Conservation (phyloP, 1,140 invertebrate species). For the Leptinotarsa undecemlineata region DNA sequence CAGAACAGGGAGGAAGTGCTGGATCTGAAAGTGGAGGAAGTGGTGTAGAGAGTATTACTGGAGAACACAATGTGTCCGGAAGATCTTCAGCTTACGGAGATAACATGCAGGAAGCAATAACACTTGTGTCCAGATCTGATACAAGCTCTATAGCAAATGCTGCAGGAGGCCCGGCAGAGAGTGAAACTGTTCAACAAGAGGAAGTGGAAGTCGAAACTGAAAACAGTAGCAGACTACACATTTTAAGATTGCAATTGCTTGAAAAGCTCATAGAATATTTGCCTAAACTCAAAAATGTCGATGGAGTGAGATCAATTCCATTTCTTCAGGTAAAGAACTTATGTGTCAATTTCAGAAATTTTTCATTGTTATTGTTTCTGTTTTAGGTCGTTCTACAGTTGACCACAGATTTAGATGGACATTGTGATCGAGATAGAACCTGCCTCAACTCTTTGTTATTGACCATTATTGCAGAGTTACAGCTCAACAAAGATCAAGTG, state of each 20-base stretch:
- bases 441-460: constrained; percentile 77
- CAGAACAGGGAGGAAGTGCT: constrained; percentile 77
- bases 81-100: constrained; percentile 84
- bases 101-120: constrained; percentile 57
- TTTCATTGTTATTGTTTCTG: constrained; percentile 47
- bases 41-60: constrained; percentile 87
- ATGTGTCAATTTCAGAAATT: neutral
- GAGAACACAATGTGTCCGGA: constrained; percentile 81
- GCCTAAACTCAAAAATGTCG: constrained; percentile 63
- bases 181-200: constrained; percentile 37
- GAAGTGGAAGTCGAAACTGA: constrained; percentile 58
- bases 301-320: constrained; percentile 85
- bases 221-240: constrained; percentile 62
- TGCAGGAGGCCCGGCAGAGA: neutral
- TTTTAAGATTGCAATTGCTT: constrained; percentile 69
- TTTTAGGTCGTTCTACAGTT: constrained; percentile 84
- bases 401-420: constrained; percentile 85
- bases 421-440: constrained; percentile 76
- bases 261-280: constrained; percentile 68
- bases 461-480: constrained; percentile 76
- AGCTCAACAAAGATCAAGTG: constrained; percentile 67
- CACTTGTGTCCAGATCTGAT: constrained; percentile 57
- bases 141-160: constrained; percentile 60
- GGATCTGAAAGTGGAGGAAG: constrained; percentile 87
- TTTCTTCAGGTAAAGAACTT: constrained; percentile 74